These are phyloP conservation scores for Nothocercus julius DNA, from an alignment of 2,113 vertebrate genomes.

Conservation along the genomic window DNA sequence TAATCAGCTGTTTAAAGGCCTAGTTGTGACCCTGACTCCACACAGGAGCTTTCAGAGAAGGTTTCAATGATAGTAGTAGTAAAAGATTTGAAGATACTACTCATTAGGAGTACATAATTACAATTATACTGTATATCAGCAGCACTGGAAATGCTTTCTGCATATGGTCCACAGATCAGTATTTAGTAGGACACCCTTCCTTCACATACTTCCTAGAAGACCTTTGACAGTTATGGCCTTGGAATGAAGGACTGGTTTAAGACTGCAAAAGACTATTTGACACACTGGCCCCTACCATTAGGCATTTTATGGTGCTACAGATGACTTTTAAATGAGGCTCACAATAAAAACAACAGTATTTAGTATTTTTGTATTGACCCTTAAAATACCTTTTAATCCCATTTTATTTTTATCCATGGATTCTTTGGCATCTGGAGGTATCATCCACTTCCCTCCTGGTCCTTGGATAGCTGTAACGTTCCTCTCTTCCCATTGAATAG, in stretches of 20 bases:
- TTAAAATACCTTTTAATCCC: constrained; percentile 88
- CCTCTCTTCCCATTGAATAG: constrained; percentile 92
- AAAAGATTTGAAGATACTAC: neutral
- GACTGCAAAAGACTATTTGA: neutral
- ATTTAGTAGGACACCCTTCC: neutral
- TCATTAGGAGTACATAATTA: neutral
- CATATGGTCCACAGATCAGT: neutral
- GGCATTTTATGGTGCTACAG: neutral
- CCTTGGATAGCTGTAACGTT: constrained; percentile 92
- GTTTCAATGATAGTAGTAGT: neutral
- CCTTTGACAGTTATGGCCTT: neutral
- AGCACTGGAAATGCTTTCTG: neutral
- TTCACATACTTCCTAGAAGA: neutral
- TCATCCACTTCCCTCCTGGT: constrained; percentile 92
- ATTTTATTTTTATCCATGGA: constrained; percentile 98
- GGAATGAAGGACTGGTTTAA: neutral
- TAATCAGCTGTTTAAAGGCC: neutral
- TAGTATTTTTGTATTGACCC: neutral
- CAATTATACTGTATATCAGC: neutral
- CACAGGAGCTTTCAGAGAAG: neutral
- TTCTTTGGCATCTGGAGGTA: constrained; percentile 93
- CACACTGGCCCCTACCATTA: neutral
- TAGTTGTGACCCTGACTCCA: fast-evolving
- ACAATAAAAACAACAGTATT: neutral
- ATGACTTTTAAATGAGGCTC: neutral